These are phyloP conservation scores for Simalia tracyae DNA, from an alignment of 2,797 vertebrate genomes.

Conservation along the genomic window DNA sequence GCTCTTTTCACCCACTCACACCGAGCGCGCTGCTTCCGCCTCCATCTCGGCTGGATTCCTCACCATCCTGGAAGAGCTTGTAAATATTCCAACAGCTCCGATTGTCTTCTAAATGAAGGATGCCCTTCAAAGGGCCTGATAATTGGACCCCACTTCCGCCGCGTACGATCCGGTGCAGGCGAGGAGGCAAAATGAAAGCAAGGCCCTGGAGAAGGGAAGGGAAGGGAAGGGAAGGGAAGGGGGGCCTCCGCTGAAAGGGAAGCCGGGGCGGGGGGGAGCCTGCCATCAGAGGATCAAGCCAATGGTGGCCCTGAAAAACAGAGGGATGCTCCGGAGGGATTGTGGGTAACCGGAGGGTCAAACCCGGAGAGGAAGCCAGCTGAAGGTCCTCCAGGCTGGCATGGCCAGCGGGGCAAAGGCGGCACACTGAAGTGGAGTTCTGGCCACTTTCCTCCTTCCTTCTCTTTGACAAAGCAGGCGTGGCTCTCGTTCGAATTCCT, in stretches of 20 bases:
- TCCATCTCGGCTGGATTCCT: slow-evolving; percentile 21
- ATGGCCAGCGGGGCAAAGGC: slow-evolving; percentile 63
- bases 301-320: slow-evolving; percentile 48
- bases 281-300: slow-evolving; percentile 58
- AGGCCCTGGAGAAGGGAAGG: background rate
- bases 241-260: slow-evolving; percentile 35
- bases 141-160: slow-evolving; percentile 50
- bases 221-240: background rate
- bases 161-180: slow-evolving; percentile 54
- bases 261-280: slow-evolving; percentile 34
- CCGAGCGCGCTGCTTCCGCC: background rate
- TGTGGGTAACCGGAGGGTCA: slow-evolving; percentile 54
- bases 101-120: slow-evolving; percentile 32
- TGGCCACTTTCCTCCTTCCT: slow-evolving; percentile 61
- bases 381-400: slow-evolving; percentile 58
- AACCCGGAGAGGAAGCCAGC: slow-evolving; percentile 61
- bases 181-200: background rate
- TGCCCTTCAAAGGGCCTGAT: slow-evolving; percentile 46
- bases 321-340: slow-evolving; percentile 40
- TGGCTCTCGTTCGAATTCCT: background rate
- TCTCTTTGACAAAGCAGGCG: slow-evolving; percentile 68
- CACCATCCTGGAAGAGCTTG: background rate
- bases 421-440: slow-evolving; percentile 57
- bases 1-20: background rate
- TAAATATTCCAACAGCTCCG: slow-evolving; percentile 64